Evolutionary conservation across 2,797 vertebrate genomes (phyloP).

Genomic region (Tokudaia muenninki): DNA sequence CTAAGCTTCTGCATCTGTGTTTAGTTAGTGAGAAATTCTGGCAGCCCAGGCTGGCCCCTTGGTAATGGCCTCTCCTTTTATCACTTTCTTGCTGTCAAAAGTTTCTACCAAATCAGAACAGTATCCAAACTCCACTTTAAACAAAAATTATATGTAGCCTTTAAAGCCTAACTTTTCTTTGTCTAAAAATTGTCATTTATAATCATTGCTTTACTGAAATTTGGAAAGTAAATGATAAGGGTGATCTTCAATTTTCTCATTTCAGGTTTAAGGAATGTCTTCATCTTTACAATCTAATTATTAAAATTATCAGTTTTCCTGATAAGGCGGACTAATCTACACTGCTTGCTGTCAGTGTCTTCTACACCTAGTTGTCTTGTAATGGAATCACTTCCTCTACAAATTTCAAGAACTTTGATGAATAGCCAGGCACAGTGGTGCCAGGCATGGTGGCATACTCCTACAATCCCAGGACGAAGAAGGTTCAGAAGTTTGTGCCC

Average conservation of each 20-base stretch:
- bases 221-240: constrained; percentile 18
- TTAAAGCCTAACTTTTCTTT: constrained; percentile 28
- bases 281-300: constrained; percentile 40
- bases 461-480: background rate
- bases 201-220: constrained; percentile 13
- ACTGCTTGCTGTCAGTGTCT: background rate
- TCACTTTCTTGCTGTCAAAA: background rate
- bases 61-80: background rate
- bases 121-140: background rate
- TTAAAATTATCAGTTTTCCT: constrained; percentile 33
- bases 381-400: background rate
- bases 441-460: background rate
- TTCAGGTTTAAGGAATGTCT: constrained; percentile 58
- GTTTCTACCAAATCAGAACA: background rate
- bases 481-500: background rate
- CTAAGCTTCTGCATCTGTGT: background rate
- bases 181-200: constrained; percentile 34
- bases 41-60: background rate
- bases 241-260: constrained; percentile 39
- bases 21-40: background rate
- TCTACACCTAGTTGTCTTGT: background rate
- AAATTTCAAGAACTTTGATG: background rate
- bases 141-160: background rate
- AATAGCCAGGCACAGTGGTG: background rate
- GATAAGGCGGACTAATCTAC: constrained; percentile 46